Evolutionary conservation across 2,797 vertebrate species (phyloP), one percentile per base, ranked within the genome.

Genomic region (Delichon dasypus): DNA sequence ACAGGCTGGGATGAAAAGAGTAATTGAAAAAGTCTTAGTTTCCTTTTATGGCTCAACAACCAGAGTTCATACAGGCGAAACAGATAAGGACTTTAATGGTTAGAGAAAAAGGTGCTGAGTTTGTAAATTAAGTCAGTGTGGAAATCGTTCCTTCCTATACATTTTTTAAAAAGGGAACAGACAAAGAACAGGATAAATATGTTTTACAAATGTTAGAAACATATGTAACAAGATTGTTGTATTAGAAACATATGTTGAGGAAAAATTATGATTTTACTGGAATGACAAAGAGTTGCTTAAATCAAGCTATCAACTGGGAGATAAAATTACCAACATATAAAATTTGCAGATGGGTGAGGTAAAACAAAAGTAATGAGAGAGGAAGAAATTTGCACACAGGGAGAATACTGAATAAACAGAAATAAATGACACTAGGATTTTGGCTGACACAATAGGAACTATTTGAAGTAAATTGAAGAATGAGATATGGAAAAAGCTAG

Each of bases 281-380:
- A 97, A 96, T 90, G 94, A 96, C 94, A 97, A 95, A n/a, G 36
- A 96, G 91, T 97, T 94, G 75, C 96, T 96, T 98, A 97, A 98
- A 97, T 96, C 94, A 93, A 96, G 91, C 94, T 97, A 96, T 97
- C 96, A 96, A 72, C 89, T 83, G 84, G 85, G 71, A 97, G 97
- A 97, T 97, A 96, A 95, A 97, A 97, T 98, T 98, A 97, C 97
- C n/a, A 47, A 78, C 14, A 11, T 93, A 96, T 53, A 54, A 71
- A 95, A 53, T 96, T 96, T 97, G 88, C 89, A 95, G 94, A 96
- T 45, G 71, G 74, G 71, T 94, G 88, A 97, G 88, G 95, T 95
- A 96, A 97, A 97, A 97, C 93, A 96, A 97, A 89, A 96, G 54
- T 77, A 89, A 89, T 67, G 64, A 90, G 77, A 64, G 81, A 96